phyloP scores from a whole-genome alignment of 1,140 invertebrate species.

The Drosophila elegans region DNA sequence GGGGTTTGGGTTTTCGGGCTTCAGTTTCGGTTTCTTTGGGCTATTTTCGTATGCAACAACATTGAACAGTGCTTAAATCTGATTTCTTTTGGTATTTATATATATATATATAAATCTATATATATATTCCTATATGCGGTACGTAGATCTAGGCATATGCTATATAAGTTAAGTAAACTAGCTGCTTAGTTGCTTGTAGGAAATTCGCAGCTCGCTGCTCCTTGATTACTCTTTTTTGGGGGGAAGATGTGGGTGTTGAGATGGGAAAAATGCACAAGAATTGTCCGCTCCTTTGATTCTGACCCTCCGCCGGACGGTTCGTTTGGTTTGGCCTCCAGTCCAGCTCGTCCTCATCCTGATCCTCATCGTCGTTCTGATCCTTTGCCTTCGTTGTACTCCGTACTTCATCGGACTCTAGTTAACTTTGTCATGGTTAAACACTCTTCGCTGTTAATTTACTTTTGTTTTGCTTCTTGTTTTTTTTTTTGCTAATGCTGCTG shows the following conservation, averaged over 20 bases:
- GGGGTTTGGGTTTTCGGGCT: slow-evolving; percentile 16
- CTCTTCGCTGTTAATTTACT: slow-evolving; percentile 47
- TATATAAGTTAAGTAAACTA: slow-evolving; percentile 56
- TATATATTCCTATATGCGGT: slow-evolving; percentile 34
- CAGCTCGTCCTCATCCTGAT: slow-evolving; percentile 10
- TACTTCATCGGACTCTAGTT: slow-evolving; percentile 39
- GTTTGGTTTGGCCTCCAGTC: slow-evolving; percentile 15
- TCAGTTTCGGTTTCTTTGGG: slow-evolving; percentile 4
- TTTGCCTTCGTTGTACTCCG: slow-evolving; percentile 66
- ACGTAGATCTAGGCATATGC: slow-evolving; percentile 26
- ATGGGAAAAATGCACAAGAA: slow-evolving; percentile 28
- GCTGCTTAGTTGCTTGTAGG: slow-evolving; percentile 70
- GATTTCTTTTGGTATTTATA: slow-evolving; percentile 26
- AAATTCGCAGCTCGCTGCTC: slow-evolving; percentile 59
- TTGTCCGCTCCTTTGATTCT: neutral
- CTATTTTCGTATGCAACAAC: slow-evolving; percentile 52
- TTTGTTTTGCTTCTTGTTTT: slow-evolving; percentile 9
- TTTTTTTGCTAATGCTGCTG: slow-evolving; percentile 41
- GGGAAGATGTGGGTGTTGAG: neutral
- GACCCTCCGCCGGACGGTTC: slow-evolving; percentile 32
- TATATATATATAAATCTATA: slow-evolving; percentile 7
- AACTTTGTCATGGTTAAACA: slow-evolving; percentile 47
- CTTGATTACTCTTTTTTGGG: slow-evolving; percentile 4
- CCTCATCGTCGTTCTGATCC: neutral
- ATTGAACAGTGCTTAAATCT: slow-evolving; percentile 55